Base-by-base conservation (phyloP, 2,113 vertebrate genomes). In the Lasiurus cinereus region DNA sequence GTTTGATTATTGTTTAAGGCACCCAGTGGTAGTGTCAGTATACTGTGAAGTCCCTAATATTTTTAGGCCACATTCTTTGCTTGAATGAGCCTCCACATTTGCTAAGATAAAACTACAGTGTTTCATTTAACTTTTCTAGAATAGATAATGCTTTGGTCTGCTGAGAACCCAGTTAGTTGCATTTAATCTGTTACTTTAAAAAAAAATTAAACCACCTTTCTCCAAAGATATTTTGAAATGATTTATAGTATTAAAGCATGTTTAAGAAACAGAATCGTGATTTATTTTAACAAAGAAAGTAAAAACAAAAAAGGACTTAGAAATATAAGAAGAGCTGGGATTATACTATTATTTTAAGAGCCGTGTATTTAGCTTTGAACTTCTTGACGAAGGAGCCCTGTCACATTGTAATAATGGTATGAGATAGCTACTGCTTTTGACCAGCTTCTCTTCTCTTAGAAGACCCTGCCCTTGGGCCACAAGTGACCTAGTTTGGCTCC, bases 91-190 rank as follows among this genome's bases (percentile, higher is more conserved):
- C 54, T 48, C n/a, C n/a, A 92, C 29, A 73, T 82, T 77, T 90
- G 39, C 33, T 90, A 66, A 93, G 46, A 64, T 90, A 85, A 92
- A 94, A 64, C 5, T 39, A 3, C 15, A 69, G 4, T 48, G 31
- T 31, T 92, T 91, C 52, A 92, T 90, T 80, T 87, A 87, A 83
- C 29, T 90, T 93, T 94, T 70, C 39, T 85, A 74, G 79, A 93
- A 72, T 62, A 96, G 50, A 43, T 83, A 46, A 73, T 90, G 4
- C 36, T 93, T 77, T 82, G 18, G 78, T 39, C 59, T 94, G 3
- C 39, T 88, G 29, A 10, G 72, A 91, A 70, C 31, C 6, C 56
- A 94, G 29, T 66, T 88, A 64, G 59, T 62, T 62, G 14, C 5
- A 56, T 77, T 76, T 84, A 19, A 72, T 72, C 39, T 80, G 59